These are phyloP conservation scores for Diadromus collaris DNA, from an alignment of 2,888 invertebrate genomes.

Conservation along the genomic window DNA sequence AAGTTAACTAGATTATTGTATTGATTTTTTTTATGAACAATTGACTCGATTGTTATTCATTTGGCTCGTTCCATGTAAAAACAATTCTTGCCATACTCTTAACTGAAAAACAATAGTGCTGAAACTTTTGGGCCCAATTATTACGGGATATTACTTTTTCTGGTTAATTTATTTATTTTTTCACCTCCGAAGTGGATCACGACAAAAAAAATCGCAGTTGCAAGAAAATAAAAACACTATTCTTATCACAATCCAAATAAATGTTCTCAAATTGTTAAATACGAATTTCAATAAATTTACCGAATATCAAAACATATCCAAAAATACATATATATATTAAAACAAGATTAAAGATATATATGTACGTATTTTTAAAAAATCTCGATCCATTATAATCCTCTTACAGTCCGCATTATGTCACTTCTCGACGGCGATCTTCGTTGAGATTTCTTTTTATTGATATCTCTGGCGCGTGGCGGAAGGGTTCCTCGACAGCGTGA, in stretches of 20 bases:
- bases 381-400: not conserved
- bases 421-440: constrained; percentile 43
- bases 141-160: too few relatives aligned
- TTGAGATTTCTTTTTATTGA: constrained; percentile 54
- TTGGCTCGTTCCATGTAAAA: not conserved
- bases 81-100: not conserved
- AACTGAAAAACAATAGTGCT: not conserved
- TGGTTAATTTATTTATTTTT: too few relatives aligned
- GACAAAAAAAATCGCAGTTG: too few relatives aligned
- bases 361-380: not conserved
- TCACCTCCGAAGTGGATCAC: too few relatives aligned
- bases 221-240: too few relatives aligned
- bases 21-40: too few relatives aligned
- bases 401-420: constrained; percentile 40
- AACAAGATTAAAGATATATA: too few relatives aligned
- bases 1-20: too few relatives aligned
- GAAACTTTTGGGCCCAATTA: not conserved
- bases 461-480: constrained; percentile 56
- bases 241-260: not conserved
- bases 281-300: too few relatives aligned
- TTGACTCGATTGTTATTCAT: too few relatives aligned
- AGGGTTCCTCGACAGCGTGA: constrained; percentile 46
- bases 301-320: too few relatives aligned
- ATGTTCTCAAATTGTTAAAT: not conserved
- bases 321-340: too few relatives aligned